Evolutionary conservation across 2,113 vertebrate species (phyloP).

Genomic region (Meriones unguiculatus): DNA sequence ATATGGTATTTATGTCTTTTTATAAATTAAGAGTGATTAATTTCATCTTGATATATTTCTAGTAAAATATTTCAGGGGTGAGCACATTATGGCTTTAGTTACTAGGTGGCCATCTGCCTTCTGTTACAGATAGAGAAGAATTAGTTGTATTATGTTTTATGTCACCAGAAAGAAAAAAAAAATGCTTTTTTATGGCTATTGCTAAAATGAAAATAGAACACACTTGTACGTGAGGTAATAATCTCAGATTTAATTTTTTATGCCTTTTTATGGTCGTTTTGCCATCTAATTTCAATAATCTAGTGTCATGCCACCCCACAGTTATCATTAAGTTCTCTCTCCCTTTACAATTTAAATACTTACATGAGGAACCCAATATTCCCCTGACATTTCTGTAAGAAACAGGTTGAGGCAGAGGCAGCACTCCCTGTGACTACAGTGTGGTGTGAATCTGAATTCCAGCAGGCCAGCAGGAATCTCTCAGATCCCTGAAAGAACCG

Average conservation of each 20-base stretch:
- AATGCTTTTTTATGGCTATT: neutral
- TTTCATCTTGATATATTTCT: neutral
- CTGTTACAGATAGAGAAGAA: neutral
- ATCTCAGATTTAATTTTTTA: neutral
- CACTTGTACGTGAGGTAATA: neutral
- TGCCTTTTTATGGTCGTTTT: neutral
- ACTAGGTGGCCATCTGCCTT: neutral
- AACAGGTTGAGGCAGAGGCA: neutral
- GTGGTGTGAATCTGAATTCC: fast-evolving
- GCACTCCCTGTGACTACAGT: fast-evolving
- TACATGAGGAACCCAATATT: neutral
- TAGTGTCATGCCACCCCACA: neutral
- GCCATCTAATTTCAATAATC: neutral
- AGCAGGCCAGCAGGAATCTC: neutral
- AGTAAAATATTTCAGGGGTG: neutral
- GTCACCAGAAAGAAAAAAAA: neutral
- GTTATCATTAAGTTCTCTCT: neutral
- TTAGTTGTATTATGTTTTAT: neutral
- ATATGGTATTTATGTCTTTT: neutral
- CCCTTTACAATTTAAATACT: neutral
- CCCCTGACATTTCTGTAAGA: neutral
- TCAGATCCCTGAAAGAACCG: neutral
- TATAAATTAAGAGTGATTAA: neutral
- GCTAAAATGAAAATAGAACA: neutral
- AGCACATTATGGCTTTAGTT: neutral